These are phyloP conservation scores for Sinocyclocheilus anshuiensis DNA, from an alignment of 2,113 vertebrate genomes.

Conservation along the genomic window DNA sequence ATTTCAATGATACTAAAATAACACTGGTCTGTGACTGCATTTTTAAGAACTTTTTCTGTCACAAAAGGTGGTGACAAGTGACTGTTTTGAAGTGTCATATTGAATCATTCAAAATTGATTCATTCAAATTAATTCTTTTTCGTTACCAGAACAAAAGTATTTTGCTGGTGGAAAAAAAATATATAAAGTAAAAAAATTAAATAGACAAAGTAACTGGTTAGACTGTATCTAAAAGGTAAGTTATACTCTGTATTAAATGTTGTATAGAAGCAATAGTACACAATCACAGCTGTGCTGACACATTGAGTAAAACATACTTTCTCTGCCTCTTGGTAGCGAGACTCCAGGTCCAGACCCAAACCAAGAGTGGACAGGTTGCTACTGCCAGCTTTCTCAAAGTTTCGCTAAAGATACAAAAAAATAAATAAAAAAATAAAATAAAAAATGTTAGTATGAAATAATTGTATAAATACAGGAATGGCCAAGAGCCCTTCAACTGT, in stretches of 20 bases:
- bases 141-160: neutral
- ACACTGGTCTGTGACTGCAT: neutral
- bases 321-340: slow-evolving; percentile 75
- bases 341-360: slow-evolving; percentile 72
- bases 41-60: too few species aligned
- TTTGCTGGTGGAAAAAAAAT: neutral
- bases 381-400: slow-evolving; percentile 64
- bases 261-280: neutral
- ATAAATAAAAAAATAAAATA: neutral
- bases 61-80: neutral
- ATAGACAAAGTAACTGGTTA: neutral
- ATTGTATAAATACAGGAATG: neutral
- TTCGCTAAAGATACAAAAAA: slow-evolving; percentile 62
- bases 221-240: neutral
- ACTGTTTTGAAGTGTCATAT: too few species aligned
- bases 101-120: too few species aligned
- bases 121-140: neutral
- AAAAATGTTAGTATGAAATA: neutral
- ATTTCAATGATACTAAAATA: neutral
- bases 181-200: neutral
- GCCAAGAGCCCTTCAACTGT: too few species aligned
- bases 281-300: neutral
- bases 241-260: too few species aligned
- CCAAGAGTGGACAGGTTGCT: slow-evolving; percentile 73
- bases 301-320: slow-evolving; percentile 61